phyloP scores from a whole-genome alignment of 2,797 vertebrate genomes.

The Sciaenops ocellatus region DNA sequence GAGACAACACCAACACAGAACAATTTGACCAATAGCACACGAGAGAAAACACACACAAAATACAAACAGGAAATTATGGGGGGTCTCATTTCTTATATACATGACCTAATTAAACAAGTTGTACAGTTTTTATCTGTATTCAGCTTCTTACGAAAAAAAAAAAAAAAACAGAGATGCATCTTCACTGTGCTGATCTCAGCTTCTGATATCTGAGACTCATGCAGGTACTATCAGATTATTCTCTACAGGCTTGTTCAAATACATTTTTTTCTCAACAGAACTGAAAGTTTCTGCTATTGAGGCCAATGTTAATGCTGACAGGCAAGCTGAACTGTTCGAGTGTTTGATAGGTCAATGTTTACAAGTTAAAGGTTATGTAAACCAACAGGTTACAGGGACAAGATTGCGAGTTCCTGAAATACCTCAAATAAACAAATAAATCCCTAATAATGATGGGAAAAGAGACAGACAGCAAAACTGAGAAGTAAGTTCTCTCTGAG shows the following conservation, averaged over 20 bases:
- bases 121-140: conserved; percentile 4
- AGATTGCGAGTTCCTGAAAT: conserved; percentile 67
- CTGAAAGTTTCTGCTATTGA: conserved; percentile 23
- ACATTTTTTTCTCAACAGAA: conserved; percentile 5
- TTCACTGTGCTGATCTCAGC: conserved; percentile 12
- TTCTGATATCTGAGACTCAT: conserved; percentile 27
- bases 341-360: conserved; percentile 60
- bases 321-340: conserved; percentile 31
- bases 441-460: conserved; percentile 43
- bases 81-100: neutral
- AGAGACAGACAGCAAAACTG: conserved; percentile 6
- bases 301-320: conserved; percentile 20
- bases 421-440: conserved; percentile 66
- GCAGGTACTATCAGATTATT: conserved; percentile 50
- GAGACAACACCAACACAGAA: conserved; percentile 81
- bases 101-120: neutral
- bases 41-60: conserved; percentile 25
- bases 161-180: conserved; percentile 19
- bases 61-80: neutral
- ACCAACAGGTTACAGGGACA: conserved; percentile 57
- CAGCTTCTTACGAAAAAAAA: neutral
- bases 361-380: conserved; percentile 65
- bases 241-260: conserved; percentile 22
- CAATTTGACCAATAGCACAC: conserved; percentile 37
- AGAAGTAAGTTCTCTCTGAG: conserved; percentile 18